These are phyloP conservation scores for Trichacis sp. DNA, from an alignment of 2,888 invertebrate genomes.

Conservation along the genomic window DNA sequence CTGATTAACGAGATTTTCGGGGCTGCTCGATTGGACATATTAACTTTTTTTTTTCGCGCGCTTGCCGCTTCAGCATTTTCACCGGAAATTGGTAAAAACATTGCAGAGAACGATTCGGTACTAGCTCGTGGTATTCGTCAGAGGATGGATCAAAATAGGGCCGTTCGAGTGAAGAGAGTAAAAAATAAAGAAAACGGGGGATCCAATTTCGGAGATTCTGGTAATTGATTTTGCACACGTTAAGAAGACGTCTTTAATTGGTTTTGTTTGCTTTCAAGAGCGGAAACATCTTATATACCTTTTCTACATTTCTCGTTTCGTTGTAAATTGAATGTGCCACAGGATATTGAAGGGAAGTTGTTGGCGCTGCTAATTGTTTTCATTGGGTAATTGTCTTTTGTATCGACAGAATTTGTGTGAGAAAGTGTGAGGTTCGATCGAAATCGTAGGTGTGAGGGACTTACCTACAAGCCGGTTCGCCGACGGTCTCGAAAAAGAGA, in stretches of 20 bases:
- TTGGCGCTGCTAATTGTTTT: background rate
- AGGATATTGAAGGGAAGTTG: background rate
- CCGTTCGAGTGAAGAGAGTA: conserved; percentile 11
- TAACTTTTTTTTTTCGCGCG: conserved; percentile 27
- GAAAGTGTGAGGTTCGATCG: no score
- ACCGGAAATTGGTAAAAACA: conserved; percentile 45
- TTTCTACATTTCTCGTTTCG: no score
- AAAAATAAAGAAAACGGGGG: conserved; percentile 26
- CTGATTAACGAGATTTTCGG: conserved; percentile 41
- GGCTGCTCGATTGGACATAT: conserved; percentile 35
- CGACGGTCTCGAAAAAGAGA: conserved; percentile 82
- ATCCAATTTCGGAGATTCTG: conserved; percentile 41
- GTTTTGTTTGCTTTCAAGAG: conserved; percentile 38
- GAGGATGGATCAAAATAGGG: conserved; percentile 19
- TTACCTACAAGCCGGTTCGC: conserved; percentile 89
- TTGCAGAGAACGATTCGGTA: conserved; percentile 36
- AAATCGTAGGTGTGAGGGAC: no score
- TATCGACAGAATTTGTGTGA: no score
- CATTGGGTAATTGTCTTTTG: background rate
- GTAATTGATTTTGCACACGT: conserved; percentile 37
- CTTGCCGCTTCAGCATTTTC: conserved; percentile 36
- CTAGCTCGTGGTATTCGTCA: conserved; percentile 32
- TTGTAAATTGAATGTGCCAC: conserved; percentile 61
- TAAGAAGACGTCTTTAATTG: conserved; percentile 39
- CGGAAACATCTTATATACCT: no score